Conservation (phyloP, 2,888 invertebrate genomes). For the Lasioglossum vierecki region DNA sequence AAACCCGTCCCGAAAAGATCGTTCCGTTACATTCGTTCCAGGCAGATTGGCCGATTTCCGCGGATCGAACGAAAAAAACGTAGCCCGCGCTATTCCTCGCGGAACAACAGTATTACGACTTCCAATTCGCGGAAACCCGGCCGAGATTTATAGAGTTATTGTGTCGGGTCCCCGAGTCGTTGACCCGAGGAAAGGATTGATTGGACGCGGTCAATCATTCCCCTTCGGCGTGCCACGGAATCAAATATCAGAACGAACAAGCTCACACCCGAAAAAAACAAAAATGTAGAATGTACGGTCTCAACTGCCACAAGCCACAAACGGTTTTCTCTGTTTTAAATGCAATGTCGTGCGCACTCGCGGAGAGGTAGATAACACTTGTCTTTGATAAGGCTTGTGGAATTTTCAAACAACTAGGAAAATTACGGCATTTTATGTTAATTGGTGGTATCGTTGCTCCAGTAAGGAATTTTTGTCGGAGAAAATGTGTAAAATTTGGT, state of each 20-base stretch:
- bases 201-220: constrained; percentile 22
- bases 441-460: rapidly evolving
- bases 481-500: background rate
- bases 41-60: constrained; percentile 41
- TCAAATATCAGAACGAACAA: background rate
- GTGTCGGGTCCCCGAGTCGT: constrained; percentile 30
- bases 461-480: background rate
- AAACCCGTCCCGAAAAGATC: background rate
- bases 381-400: background rate
- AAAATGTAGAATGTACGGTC: background rate
- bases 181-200: constrained; percentile 47
- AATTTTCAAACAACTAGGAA: background rate
- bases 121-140: constrained; percentile 48
- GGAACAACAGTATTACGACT: constrained; percentile 24
- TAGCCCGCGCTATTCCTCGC: constrained; percentile 1
- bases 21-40: background rate
- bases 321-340: background rate
- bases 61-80: background rate
- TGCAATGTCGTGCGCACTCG: background rate
- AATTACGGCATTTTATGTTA: background rate
- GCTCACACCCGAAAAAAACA: background rate
- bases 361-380: background rate
- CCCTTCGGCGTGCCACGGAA: background rate
- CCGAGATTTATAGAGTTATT: constrained; percentile 54
- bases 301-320: background rate